phyloP scores from a whole-genome alignment of 2,797 vertebrate genomes.

The Ambastaia sidthimunki region DNA sequence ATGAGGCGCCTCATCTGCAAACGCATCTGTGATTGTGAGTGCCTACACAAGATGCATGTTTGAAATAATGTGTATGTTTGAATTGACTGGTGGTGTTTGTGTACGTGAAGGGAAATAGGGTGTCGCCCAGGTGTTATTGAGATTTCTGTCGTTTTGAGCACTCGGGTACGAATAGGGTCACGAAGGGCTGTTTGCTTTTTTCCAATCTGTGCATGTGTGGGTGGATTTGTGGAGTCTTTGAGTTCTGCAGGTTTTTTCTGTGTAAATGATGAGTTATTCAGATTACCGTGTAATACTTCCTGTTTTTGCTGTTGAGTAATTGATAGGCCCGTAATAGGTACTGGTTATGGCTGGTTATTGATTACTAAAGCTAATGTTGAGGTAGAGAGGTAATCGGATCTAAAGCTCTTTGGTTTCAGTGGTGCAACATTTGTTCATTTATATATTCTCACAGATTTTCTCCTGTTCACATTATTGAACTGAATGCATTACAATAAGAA shows the following conservation, averaged over 20 bases:
- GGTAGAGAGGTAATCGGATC: constrained; percentile 20
- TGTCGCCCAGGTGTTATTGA: constrained; percentile 43
- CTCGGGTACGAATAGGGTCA: constrained; percentile 11
- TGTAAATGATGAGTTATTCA: neutral
- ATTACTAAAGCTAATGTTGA: constrained; percentile 25
- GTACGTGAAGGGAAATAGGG: constrained; percentile 21
- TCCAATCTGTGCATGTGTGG: constrained; percentile 51
- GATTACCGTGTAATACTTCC: no score
- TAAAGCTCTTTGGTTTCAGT: constrained; percentile 17
- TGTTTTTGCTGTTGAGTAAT: neutral
- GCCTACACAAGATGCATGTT: constrained; percentile 65
- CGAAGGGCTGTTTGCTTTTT: constrained; percentile 32
- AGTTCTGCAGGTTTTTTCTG: constrained; percentile 32
- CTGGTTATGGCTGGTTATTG: constrained; percentile 29
- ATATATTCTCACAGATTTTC: neutral
- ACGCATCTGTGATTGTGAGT: constrained; percentile 99
- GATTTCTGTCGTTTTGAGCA: neutral
- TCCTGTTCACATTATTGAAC: neutral
- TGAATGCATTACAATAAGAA: neutral
- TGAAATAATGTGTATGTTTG: neutral
- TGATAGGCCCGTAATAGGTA: constrained; percentile 8
- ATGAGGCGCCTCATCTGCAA: constrained; percentile 99
- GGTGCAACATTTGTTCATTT: neutral
- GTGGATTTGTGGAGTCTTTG: constrained; percentile 41
- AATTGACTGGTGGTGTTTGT: neutral